Conservation (phyloP, 2,113 vertebrate species). For the Isurus oxyrinchus region DNA sequence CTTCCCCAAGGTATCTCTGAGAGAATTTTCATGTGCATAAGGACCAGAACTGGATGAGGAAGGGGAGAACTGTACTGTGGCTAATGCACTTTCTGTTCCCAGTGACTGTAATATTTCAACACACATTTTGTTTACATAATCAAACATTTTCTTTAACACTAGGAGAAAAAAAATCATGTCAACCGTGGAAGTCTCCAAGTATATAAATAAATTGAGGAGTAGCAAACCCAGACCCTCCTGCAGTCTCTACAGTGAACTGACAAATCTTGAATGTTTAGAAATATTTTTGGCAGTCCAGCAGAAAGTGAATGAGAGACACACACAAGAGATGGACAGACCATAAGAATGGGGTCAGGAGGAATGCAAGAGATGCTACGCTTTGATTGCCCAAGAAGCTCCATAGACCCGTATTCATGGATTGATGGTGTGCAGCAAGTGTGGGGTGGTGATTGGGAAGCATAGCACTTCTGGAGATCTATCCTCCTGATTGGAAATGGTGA, state of each 20-base stretch:
- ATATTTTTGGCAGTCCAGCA: background rate
- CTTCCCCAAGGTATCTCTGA: background rate
- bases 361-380: background rate
- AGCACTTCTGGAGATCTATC: background rate
- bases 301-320: background rate
- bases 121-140: background rate
- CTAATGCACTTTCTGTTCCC: background rate
- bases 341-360: background rate
- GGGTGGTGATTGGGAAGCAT: background rate
- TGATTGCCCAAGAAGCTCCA: background rate
- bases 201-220: background rate
- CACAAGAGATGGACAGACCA: background rate
- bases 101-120: background rate
- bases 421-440: background rate
- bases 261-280: background rate
- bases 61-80: background rate
- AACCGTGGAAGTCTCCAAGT: background rate
- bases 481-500: background rate
- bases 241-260: background rate
- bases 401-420: background rate
- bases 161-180: background rate
- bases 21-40: background rate
- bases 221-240: background rate
- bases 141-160: constrained; percentile 4
- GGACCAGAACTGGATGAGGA: background rate